These are phyloP conservation scores for Uropetala carovei DNA, from an alignment of 2,888 invertebrate species.

Conservation along the genomic window DNA sequence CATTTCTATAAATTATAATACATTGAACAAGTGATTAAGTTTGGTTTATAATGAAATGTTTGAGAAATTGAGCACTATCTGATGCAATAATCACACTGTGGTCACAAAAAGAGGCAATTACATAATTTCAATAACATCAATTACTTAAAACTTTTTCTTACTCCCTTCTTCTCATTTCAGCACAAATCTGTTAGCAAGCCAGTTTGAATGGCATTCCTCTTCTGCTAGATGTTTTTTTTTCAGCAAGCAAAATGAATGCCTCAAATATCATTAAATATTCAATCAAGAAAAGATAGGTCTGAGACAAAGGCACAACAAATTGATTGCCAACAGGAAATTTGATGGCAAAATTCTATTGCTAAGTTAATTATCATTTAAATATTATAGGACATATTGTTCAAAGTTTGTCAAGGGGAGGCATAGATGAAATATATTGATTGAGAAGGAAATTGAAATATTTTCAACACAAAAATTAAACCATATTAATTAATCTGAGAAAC, in stretches of 20 bases:
- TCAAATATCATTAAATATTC: neutral
- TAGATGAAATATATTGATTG: neutral
- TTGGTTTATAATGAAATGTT: neutral
- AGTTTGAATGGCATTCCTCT: neutral
- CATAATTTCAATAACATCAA: neutral
- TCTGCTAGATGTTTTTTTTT: slow-evolving; percentile 13
- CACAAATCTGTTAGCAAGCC: neutral
- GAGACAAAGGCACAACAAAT: neutral
- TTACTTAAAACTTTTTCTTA: neutral
- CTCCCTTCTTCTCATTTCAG: neutral
- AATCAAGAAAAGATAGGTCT: slow-evolving; percentile 14
- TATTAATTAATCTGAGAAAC: no score
- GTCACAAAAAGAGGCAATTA: slow-evolving; percentile 29
- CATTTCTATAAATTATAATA: neutral
- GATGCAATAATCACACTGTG: slow-evolving; percentile 19
- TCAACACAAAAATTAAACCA: no score
- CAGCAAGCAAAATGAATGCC: neutral
- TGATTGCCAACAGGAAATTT: neutral
- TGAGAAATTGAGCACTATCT: neutral
- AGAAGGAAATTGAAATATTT: no score
- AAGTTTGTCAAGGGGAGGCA: neutral
- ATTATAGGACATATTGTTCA: neutral
- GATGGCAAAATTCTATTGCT: no score
- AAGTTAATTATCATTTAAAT: neutral
- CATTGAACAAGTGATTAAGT: neutral